phyloP scores from a whole-genome alignment of 1,140 invertebrate genomes.

The Anastrepha ludens region DNA sequence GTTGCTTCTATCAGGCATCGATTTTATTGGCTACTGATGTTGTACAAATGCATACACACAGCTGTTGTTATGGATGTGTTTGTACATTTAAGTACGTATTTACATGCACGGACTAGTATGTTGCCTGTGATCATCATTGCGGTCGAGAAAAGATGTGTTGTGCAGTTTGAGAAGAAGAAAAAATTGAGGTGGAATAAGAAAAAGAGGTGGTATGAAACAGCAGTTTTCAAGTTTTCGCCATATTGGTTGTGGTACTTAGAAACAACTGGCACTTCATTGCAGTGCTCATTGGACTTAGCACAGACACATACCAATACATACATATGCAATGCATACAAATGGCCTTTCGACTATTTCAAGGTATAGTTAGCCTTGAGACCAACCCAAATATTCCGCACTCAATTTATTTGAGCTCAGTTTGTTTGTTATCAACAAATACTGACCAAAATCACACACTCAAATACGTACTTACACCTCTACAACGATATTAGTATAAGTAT shows the following conservation, averaged over 20 bases:
- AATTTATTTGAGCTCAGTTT: conserved; percentile 47
- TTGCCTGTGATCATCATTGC: background rate
- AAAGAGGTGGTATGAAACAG: background rate
- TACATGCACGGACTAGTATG: background rate
- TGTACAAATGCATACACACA: background rate
- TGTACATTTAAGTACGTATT: too few relatives aligned
- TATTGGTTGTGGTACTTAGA: background rate
- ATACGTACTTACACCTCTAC: background rate
- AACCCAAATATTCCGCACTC: conserved; percentile 18
- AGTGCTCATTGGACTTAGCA: background rate
- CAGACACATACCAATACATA: background rate
- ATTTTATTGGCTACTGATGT: background rate
- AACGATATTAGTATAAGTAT: background rate
- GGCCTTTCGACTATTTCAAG: too few relatives aligned
- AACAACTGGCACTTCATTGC: conserved; percentile 18
- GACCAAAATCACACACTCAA: background rate
- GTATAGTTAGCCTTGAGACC: conserved; percentile 34
- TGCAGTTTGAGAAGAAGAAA: background rate
- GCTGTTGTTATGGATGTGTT: too few relatives aligned
- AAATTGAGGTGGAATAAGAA: too few relatives aligned
- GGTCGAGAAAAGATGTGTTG: background rate
- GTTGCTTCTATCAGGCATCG: background rate
- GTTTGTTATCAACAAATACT: conserved; percentile 33
- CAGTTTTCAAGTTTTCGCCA: conserved; percentile 32
- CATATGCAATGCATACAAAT: background rate